Evolutionary conservation across 2,888 invertebrate genomes (phyloP).

Genomic region (Zele albiditarsus): DNA sequence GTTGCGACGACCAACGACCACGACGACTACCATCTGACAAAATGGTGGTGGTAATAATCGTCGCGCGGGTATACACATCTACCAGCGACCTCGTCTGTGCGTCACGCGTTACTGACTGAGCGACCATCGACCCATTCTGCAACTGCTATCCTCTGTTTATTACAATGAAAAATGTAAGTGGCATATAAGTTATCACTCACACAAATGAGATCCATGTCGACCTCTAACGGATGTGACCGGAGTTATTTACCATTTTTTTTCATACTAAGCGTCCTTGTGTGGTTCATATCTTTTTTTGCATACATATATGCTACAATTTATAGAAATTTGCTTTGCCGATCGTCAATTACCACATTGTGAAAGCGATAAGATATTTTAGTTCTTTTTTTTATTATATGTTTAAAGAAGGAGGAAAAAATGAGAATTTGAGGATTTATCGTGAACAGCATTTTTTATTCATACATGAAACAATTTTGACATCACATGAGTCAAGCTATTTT

Average conservation of each 20-base stretch:
- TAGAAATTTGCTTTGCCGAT: too few relatives aligned
- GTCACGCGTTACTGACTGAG: constrained; percentile 50
- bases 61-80: constrained; percentile 38
- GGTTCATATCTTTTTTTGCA: too few relatives aligned
- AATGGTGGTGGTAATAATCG: constrained; percentile 35
- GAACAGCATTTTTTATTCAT: too few relatives aligned
- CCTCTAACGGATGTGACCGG: constrained; percentile 34
- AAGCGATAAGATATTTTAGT: too few relatives aligned
- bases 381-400: too few relatives aligned
- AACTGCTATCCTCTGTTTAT: constrained; percentile 10
- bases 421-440: too few relatives aligned
- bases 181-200: not conserved
- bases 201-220: not conserved
- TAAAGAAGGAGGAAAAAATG: too few relatives aligned
- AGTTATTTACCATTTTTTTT: not conserved
- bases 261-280: too few relatives aligned
- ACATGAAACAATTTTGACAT: too few relatives aligned
- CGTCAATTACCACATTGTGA: too few relatives aligned
- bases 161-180: constrained; percentile 32
- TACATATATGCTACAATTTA: too few relatives aligned
- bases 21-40: constrained; percentile 6
- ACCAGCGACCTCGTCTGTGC: constrained; percentile 49
- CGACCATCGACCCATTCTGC: constrained; percentile 46
- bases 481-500: too few relatives aligned
- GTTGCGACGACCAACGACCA: constrained; percentile 2